phyloP scores from a whole-genome alignment of 2,797 vertebrate genomes.

The Choloepus didactylus region DNA sequence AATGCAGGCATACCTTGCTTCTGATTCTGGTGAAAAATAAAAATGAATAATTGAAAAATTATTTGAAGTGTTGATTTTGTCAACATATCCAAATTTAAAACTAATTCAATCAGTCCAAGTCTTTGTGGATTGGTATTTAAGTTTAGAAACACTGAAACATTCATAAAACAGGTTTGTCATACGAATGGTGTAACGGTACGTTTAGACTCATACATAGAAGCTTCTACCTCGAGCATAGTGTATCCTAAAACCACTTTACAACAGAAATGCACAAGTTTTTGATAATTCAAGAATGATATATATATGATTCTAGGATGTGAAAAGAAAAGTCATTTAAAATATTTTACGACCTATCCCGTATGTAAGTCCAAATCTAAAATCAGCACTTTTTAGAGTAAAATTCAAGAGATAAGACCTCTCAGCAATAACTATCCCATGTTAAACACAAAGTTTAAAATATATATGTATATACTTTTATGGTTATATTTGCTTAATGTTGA shows the following conservation, averaged over 20 bases:
- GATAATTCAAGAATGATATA: background rate
- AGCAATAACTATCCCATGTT: background rate
- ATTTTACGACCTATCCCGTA: background rate
- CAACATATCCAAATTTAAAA: background rate
- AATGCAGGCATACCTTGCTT: background rate
- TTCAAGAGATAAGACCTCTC: background rate
- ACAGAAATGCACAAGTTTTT: background rate
- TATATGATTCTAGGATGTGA: background rate
- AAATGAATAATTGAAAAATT: background rate
- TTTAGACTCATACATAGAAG: background rate
- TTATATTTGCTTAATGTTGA: background rate
- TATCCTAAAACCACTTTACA: background rate
- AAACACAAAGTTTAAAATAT: background rate
- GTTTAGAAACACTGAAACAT: background rate
- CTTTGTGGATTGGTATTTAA: background rate
- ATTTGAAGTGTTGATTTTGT: background rate
- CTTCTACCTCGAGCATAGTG: background rate
- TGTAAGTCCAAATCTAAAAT: conserved; percentile 22
- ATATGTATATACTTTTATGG: background rate
- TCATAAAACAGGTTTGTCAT: background rate
- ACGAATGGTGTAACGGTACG: background rate
- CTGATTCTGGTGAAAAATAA: background rate
- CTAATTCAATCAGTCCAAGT: conserved; percentile 25
- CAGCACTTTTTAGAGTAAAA: conserved; percentile 14
- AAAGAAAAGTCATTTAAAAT: background rate